Percentiles rank a stretch among this genome's conserved stretches.
Evolutionary conservation across 2,888 invertebrate genomes (phyloP).

Genomic region (Hydraecia micacea): DNA sequence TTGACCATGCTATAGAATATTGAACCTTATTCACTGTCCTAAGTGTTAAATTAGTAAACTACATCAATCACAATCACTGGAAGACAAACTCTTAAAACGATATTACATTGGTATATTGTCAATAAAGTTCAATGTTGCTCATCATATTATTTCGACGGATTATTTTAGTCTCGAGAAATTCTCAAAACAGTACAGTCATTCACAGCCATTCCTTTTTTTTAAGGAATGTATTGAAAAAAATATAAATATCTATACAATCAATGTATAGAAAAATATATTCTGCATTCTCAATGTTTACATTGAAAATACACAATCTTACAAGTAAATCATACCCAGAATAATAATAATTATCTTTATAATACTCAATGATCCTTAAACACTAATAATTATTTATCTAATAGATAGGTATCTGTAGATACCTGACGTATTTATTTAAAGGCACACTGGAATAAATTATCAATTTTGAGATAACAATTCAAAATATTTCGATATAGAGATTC

Average conservation of each 20-base stretch:
- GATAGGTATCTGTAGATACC: not conserved
- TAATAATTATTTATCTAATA: slow-evolving; percentile 34
- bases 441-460: slow-evolving; percentile 29
- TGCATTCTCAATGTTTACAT: slow-evolving; percentile 14
- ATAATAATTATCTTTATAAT: slow-evolving; percentile 60
- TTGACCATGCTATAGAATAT: slow-evolving; percentile 1
- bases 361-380: slow-evolving; percentile 61
- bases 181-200: slow-evolving; percentile 13
- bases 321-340: slow-evolving; percentile 37
- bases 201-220: slow-evolving; percentile 40
- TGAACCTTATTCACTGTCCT: slow-evolving; percentile 11
- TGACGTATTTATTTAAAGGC: slow-evolving; percentile 29
- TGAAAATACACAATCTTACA: slow-evolving; percentile 31
- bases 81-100: not conserved
- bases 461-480: slow-evolving; percentile 1
- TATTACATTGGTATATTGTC: not conserved
- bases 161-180: slow-evolving; percentile 1
- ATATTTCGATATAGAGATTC: slow-evolving; percentile 50
- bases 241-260: slow-evolving; percentile 28
- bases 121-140: slow-evolving; percentile 46
- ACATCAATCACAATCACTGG: not conserved
- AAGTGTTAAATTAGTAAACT: slow-evolving; percentile 5
- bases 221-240: slow-evolving; percentile 45
- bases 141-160: not conserved
- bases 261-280: slow-evolving; percentile 4